A percentile compares a stretch with the other conserved stretches of the same genome.
These are phyloP conservation scores for Watsonalla binaria DNA, from an alignment of 2,888 invertebrate species.

Conservation along the genomic window DNA sequence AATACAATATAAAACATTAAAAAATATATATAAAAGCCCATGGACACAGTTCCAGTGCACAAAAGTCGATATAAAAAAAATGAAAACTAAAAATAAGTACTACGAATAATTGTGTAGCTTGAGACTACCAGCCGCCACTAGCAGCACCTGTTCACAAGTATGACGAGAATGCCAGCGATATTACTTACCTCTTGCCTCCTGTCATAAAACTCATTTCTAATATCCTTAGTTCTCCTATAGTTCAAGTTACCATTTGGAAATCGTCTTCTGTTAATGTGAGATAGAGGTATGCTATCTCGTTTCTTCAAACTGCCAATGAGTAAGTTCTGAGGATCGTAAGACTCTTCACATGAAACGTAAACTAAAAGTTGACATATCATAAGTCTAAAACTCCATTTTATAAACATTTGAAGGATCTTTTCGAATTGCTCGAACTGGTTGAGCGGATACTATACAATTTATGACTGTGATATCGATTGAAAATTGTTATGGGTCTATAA, in stretches of 20 bases:
- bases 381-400: conserved; percentile 10
- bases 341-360: conserved; percentile 10
- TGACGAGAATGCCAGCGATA: too few species aligned
- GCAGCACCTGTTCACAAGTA: too few species aligned
- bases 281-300: conserved; percentile 15
- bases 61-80: too few species aligned
- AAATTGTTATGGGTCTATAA: neutral
- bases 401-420: neutral
- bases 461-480: neutral
- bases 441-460: neutral
- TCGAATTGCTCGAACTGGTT: neutral
- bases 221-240: conserved; percentile 18
- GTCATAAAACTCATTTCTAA: conserved; percentile 12
- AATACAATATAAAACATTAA: too few species aligned
- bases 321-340: conserved; percentile 5
- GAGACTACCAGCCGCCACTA: too few species aligned
- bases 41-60: too few species aligned
- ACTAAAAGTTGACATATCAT: conserved; percentile 6
- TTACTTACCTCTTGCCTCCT: conserved; percentile 13
- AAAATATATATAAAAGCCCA: too few species aligned
- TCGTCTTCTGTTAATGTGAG: conserved; percentile 7
- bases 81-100: too few species aligned
- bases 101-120: too few species aligned
- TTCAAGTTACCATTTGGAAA: conserved; percentile 7
- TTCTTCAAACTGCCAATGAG: conserved; percentile 13